Conservation (phyloP, 1,140 invertebrate genomes). For the Pseudoatta argentina region DNA sequence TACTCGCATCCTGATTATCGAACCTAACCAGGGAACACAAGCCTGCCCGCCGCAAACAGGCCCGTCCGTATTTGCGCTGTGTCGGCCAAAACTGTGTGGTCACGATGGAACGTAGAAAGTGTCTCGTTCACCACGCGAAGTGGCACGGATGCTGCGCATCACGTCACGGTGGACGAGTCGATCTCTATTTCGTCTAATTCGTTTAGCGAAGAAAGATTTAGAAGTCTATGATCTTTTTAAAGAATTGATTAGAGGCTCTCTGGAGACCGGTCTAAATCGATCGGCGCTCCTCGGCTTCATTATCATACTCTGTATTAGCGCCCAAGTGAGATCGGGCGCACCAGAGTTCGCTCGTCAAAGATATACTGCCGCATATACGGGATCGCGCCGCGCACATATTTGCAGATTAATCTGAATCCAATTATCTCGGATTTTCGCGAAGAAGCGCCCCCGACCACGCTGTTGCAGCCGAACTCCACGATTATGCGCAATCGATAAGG, state of each 20-base stretch:
- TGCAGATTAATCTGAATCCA: constrained; percentile 23
- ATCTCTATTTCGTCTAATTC: background rate
- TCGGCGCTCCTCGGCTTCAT: background rate
- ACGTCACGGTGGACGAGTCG: background rate
- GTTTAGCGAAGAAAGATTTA: background rate
- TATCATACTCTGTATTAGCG: background rate
- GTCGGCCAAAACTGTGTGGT: constrained; percentile 20
- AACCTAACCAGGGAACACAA: constrained; percentile 57
- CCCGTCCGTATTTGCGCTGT: constrained; percentile 29
- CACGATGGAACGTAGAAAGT: constrained; percentile 11
- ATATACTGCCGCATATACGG: background rate
- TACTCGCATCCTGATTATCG: constrained; percentile 77
- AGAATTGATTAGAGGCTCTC: background rate
- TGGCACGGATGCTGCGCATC: background rate
- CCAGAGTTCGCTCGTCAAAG: background rate
- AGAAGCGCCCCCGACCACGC: background rate
- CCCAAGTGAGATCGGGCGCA: background rate
- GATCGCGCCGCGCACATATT: constrained; percentile 5
- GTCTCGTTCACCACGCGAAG: background rate
- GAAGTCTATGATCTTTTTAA: background rate
- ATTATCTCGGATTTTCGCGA: constrained; percentile 23
- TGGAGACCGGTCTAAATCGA: background rate
- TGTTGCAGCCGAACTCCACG: constrained; percentile 12
- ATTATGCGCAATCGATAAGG: constrained; percentile 40
- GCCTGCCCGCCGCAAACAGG: constrained; percentile 49